Evolutionary conservation across 1,140 invertebrate genomes (phyloP).

Genomic region (Bombyx mandarina): DNA sequence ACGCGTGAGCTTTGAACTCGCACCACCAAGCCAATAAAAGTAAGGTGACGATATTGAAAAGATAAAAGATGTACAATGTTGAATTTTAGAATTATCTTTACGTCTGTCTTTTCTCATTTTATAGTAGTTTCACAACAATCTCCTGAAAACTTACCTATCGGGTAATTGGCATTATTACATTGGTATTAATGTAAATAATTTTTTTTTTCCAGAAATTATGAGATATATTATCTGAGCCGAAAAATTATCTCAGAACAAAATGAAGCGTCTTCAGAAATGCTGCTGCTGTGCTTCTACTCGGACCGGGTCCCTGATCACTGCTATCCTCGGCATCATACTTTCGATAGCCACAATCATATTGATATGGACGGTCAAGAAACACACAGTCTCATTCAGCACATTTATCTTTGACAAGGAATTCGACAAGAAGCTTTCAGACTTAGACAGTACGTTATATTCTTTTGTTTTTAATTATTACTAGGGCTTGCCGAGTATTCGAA

Average conservation of each 20-base stretch:
- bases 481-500: not conserved
- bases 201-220: slow-evolving; percentile 42
- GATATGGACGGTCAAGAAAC: slow-evolving; percentile 43
- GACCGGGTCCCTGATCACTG: slow-evolving; percentile 79
- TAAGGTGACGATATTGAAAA: too few relatives aligned
- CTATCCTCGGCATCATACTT: slow-evolving; percentile 76
- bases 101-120: too few relatives aligned
- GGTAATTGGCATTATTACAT: too few relatives aligned
- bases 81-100: too few relatives aligned
- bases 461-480: not conserved
- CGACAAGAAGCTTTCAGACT: slow-evolving; percentile 65
- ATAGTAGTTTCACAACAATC: too few relatives aligned
- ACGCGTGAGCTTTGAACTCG: too few relatives aligned
- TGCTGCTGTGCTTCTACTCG: slow-evolving; percentile 79
- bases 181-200: slow-evolving; percentile 1
- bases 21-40: too few relatives aligned
- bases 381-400: slow-evolving; percentile 74
- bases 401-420: slow-evolving; percentile 76
- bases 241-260: slow-evolving; percentile 18
- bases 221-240: slow-evolving; percentile 1
- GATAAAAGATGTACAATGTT: too few relatives aligned
- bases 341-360: slow-evolving; percentile 69
- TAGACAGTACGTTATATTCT: slow-evolving; percentile 69
- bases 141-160: too few relatives aligned
- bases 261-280: slow-evolving; percentile 68